Evolutionary conservation across 1,140 invertebrate genomes (phyloP), one percentile per base, ranked within the genome.

Genomic region (Micrasema longulum): DNA sequence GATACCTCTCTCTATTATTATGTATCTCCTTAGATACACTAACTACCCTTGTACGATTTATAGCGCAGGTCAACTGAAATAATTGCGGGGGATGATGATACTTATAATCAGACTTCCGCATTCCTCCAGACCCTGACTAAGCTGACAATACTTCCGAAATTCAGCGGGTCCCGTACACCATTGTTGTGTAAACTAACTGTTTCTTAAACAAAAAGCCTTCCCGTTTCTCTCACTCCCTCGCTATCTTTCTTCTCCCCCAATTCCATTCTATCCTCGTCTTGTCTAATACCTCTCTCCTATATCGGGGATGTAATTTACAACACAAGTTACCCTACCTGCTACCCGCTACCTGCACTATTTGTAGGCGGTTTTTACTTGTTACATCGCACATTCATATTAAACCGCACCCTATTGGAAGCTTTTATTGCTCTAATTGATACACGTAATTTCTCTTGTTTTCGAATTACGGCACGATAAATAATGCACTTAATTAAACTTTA

Each of bases 271-370:
- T 31, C 23, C 18, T 14, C 12, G 36, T 48, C 45, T 31, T 62
- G 18, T 43, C 41, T 62, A 43, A 43, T 43, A 62, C 43, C 20
- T 36, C 36, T 3, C 35, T 67, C 71, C 62, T 55, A 5, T 50
- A 41, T 52, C 57, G 71, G 64, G 65, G 43, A 18, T 65, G 71
- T 73, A 73, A 73, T 73, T 73, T 73, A 73, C 71, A 73, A 63
- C 71, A 62, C 60, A 63, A 64, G 52, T 67, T 60, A 60, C 70
- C 70, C 48, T 36, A 72, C 70, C 71, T 72, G 64, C 16, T 64
- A 55, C 26, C 26, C 26, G 26, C 26, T 31, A 31, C 26, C 26
- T 31, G 26, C 53, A 38, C 47, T 22, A 38, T n/a, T n/a, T 10
- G 3, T 36, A 53, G 53, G 53, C 43, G 18, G 55, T 18, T 31